Evolutionary conservation across 2,888 invertebrate genomes (phyloP).

Genomic region (Branchipolynoe longqiensis): DNA sequence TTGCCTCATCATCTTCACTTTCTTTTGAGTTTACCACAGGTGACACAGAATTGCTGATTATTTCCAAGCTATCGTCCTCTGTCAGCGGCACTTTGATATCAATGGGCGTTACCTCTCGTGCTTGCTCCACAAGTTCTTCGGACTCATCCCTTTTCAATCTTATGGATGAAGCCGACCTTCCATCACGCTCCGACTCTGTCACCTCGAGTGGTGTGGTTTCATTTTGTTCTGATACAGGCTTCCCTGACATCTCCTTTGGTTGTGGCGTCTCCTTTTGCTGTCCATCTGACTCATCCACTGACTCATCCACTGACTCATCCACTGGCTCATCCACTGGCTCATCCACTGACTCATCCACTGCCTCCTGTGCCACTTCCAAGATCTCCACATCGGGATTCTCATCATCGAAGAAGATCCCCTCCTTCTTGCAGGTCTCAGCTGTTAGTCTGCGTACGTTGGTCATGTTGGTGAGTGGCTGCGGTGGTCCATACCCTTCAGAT

Average conservation of each 20-base stretch:
- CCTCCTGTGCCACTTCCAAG: constrained; percentile 36
- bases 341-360: constrained; percentile 10
- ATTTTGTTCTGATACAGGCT: neutral
- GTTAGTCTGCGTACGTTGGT: constrained; percentile 75
- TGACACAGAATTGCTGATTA: too few species aligned
- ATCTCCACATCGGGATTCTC: constrained; percentile 67
- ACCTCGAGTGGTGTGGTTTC: too few species aligned
- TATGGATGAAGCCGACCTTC: too few species aligned
- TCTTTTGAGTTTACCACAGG: too few species aligned
- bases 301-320: neutral
- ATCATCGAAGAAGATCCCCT: constrained; percentile 79
- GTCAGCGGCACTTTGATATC: neutral
- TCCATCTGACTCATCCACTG: neutral
- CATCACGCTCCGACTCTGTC: neutral
- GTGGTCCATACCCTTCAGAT: constrained; percentile 73
- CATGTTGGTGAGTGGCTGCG: constrained; percentile 69
- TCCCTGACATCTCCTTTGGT: neutral
- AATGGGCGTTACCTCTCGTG: neutral
- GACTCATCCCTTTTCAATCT: too few species aligned
- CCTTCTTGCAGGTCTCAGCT: constrained; percentile 77
- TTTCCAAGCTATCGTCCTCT: too few species aligned
- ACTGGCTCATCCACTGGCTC: neutral
- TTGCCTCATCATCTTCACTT: constrained; percentile 68
- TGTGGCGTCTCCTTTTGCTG: neutral
- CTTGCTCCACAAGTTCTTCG: neutral